Evolutionary conservation across 2,888 invertebrate genomes (phyloP).

Genomic region (Orthosia gothica): DNA sequence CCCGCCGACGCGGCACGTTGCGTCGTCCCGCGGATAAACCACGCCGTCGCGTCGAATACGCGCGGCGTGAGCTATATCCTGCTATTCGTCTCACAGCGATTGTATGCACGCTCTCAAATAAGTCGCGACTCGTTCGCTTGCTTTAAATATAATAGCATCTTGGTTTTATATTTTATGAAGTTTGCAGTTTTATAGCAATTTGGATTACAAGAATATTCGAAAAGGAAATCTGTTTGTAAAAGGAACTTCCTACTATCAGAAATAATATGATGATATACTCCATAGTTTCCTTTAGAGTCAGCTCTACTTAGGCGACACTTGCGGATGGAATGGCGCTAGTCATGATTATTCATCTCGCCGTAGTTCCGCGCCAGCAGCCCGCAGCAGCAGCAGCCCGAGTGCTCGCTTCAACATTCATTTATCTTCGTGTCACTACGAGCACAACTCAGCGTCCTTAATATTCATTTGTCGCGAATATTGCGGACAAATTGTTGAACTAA

Average conservation of each 20-base stretch:
- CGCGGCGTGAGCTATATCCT: constrained; percentile 28
- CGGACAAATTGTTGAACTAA: background rate
- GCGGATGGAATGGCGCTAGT: background rate
- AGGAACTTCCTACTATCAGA: background rate
- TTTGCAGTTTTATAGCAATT: constrained; percentile 19
- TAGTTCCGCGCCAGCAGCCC: constrained; percentile 3
- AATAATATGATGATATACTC: background rate
- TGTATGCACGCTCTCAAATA: constrained; percentile 36
- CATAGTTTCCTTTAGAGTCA: background rate
- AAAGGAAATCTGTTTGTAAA: constrained; percentile 9
- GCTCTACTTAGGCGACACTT: background rate
- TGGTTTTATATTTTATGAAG: constrained; percentile 10
- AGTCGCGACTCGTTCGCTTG: constrained; percentile 27
- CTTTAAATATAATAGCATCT: constrained; percentile 34
- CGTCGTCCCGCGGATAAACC: constrained; percentile 22
- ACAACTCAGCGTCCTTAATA: constrained; percentile 1
- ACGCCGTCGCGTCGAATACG: constrained; percentile 4
- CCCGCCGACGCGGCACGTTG: constrained; percentile 14
- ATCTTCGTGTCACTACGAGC: constrained; percentile 8
- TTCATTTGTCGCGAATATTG: background rate
- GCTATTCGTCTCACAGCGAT: constrained; percentile 30
- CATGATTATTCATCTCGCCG: constrained; percentile 23
- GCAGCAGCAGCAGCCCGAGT: background rate
- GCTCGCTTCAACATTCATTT: constrained; percentile 7
- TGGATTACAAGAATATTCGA: constrained; percentile 8